phyloP scores from a whole-genome alignment of 2,888 invertebrate species.

The Caenorhabditis sinica region DNA sequence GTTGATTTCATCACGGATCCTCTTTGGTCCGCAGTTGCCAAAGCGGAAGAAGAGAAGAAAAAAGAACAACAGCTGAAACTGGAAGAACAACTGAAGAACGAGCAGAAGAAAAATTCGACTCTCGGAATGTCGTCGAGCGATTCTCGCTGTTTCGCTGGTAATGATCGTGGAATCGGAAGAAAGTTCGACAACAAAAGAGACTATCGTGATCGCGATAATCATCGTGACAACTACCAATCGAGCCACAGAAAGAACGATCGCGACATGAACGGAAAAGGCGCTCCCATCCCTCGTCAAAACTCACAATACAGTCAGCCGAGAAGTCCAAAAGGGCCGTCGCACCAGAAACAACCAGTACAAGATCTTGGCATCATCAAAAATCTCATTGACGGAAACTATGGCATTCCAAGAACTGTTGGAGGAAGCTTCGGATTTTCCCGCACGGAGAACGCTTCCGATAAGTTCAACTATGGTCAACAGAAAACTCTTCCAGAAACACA shows the following conservation, averaged over 20 bases:
- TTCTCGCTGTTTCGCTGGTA: neutral
- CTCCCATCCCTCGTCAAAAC: neutral
- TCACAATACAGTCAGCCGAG: neutral
- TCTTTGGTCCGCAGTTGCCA: neutral
- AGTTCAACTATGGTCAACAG: neutral
- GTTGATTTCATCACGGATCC: constrained; percentile 29
- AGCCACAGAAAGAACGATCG: neutral
- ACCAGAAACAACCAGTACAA: too few species aligned
- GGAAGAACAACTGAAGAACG: neutral
- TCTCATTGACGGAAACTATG: too few species aligned
- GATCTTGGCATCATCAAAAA: too few species aligned
- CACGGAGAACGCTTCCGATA: neutral
- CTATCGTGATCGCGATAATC: neutral
- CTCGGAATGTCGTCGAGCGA: neutral
- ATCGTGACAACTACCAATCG: too few species aligned
- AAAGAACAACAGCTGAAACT: neutral
- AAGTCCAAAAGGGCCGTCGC: neutral
- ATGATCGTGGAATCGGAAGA: neutral
- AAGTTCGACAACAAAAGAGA: neutral
- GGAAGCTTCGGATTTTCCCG: neutral
- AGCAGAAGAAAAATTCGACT: neutral
- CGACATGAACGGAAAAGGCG: neutral
- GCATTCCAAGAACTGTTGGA: too few species aligned
- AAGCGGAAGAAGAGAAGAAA: neutral
- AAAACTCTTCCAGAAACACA: neutral